phyloP scores from a whole-genome alignment of 64 coral and sea anemone species.

The Dendronephthya gigantea region DNA sequence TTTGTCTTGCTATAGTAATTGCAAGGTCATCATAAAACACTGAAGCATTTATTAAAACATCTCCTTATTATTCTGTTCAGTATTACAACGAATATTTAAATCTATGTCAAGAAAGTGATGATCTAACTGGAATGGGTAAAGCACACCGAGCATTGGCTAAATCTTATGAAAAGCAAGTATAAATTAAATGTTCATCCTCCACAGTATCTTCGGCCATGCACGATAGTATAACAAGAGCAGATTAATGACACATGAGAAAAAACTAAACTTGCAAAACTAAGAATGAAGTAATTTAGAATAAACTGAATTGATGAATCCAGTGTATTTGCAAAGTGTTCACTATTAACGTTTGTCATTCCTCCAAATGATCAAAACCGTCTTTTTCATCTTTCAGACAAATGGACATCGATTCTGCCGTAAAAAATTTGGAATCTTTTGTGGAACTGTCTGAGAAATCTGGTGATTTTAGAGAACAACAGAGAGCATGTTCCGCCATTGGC shows the following conservation, averaged over 20 bases:
- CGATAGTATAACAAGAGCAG: too few relatives aligned
- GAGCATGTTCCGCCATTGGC: neutral
- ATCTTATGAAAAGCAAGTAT: neutral
- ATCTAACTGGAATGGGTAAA: conserved; percentile 5
- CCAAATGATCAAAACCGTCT: neutral
- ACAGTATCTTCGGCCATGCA: too few relatives aligned
- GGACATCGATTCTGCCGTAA: neutral
- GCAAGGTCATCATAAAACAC: too few relatives aligned
- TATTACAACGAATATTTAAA: conserved; percentile 13
- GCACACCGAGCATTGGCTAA: neutral
- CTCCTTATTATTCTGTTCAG: neutral
- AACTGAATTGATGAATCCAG: too few relatives aligned
- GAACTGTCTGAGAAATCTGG: conserved; percentile 12
- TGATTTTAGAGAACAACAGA: conserved; percentile 8
- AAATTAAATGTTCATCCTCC: neutral
- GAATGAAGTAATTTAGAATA: too few relatives aligned
- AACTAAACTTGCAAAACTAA: too few relatives aligned
- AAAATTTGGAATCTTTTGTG: conserved; percentile 7
- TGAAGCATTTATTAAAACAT: neutral
- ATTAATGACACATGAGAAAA: too few relatives aligned
- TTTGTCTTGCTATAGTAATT: neutral
- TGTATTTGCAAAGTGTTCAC: too few relatives aligned
- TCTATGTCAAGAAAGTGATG: neutral
- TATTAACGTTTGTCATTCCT: too few relatives aligned
- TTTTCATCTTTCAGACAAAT: neutral